A percentile compares a stretch with the other conserved stretches of the same genome.
Conservation (phyloP, 2,888 invertebrate species). For the Dione vanillae region DNA sequence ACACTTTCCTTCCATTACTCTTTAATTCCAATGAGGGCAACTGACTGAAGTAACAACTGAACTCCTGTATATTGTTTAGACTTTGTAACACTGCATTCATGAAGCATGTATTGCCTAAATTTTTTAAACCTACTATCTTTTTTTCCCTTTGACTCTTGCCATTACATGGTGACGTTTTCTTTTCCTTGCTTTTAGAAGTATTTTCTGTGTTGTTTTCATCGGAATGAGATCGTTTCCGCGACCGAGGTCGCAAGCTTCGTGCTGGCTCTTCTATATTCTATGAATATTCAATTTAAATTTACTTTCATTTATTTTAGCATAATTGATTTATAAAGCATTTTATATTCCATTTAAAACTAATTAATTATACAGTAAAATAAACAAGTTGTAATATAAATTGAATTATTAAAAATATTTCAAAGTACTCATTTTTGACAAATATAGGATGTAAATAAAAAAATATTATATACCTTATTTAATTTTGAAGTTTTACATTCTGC, state of each 20-base stretch:
- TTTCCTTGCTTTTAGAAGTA: slow-evolving; percentile 66
- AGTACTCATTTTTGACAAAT: no score
- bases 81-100: slow-evolving; percentile 94
- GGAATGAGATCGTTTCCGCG: slow-evolving; percentile 85
- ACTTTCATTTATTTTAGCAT: no score
- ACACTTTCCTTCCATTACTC: slow-evolving; percentile 84
- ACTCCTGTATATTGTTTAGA: slow-evolving; percentile 92
- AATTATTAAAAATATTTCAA: no score
- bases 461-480: slow-evolving; percentile 62
- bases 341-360: no score
- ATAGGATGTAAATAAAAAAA: no score
- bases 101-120: slow-evolving; percentile 93
- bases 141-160: slow-evolving; percentile 84
- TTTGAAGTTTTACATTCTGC: slow-evolving; percentile 63
- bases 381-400: no score
- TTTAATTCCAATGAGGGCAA: slow-evolving; percentile 88
- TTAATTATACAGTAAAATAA: no score
- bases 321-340: no score
- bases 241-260: slow-evolving; percentile 84
- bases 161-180: slow-evolving; percentile 66
- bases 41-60: slow-evolving; percentile 91
- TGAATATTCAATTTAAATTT: slow-evolving; percentile 41
- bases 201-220: slow-evolving; percentile 82
- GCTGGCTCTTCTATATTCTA: slow-evolving; percentile 79
- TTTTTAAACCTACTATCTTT: slow-evolving; percentile 89